Evolutionary conservation across 2,113 vertebrate species (phyloP).

Genomic region (Atherinomorus stipes): DNA sequence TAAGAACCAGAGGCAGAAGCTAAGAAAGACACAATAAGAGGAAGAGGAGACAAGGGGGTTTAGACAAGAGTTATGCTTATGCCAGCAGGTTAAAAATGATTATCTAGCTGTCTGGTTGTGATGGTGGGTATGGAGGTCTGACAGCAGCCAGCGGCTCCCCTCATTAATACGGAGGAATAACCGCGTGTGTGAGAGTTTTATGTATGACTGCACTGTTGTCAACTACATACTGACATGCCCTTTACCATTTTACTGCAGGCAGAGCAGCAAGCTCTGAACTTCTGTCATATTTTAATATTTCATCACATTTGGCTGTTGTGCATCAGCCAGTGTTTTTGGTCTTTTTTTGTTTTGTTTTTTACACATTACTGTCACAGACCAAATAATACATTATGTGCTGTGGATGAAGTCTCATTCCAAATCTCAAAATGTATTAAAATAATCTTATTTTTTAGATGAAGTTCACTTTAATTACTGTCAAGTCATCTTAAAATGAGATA

Average conservation of each 20-base stretch:
- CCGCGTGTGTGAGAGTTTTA: conserved; percentile 32
- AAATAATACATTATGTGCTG: background rate
- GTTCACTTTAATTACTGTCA: conserved; percentile 22
- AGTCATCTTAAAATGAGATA: conserved; percentile 8
- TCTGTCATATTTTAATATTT: conserved; percentile 58
- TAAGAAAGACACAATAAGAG: background rate
- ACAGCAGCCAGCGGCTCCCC: conserved; percentile 68
- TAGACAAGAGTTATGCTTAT: conserved; percentile 73
- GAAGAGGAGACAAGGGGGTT: conserved; percentile 5
- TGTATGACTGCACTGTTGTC: conserved; percentile 53
- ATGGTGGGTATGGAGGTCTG: conserved; percentile 62
- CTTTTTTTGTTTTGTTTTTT: conserved; percentile 1
- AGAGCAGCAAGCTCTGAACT: conserved; percentile 45
- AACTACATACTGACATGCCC: conserved; percentile 60
- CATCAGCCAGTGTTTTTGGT: conserved; percentile 29
- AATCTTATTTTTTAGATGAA: conserved; percentile 26
- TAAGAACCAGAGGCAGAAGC: conserved; percentile 48
- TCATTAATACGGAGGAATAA: conserved; percentile 61
- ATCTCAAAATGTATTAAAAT: conserved; percentile 10
- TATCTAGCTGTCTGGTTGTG: conserved; percentile 74
- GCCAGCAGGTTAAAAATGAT: conserved; percentile 84
- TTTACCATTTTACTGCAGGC: conserved; percentile 63
- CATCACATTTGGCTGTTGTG: conserved; percentile 49
- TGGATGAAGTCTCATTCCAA: background rate
- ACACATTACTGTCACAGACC: background rate